Evolutionary conservation across 2,797 vertebrate species (phyloP), one percentile per base, ranked within the genome.

Genomic region (Heliangelus exortis): DNA sequence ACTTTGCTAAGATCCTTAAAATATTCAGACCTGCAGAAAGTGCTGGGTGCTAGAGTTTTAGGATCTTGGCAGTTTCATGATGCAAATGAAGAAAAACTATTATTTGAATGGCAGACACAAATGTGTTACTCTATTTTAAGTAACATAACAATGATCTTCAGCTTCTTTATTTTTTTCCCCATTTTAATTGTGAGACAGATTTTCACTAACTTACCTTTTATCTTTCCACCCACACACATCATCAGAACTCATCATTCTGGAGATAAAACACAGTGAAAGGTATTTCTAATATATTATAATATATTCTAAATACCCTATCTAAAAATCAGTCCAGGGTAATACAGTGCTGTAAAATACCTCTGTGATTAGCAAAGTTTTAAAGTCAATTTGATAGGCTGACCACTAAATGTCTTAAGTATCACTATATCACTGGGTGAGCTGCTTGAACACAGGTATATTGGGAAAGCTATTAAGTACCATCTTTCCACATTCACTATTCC

Each of bases 211-310:
- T 90, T 59, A 71, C 12, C 29, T 71, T 80, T 67, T 87, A 62
- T 54, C 86, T 87, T 53, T n/a, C 82, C 36, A 62, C 12, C 23
- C 22, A 0, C 2, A 8, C 36, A 36, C 31, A 78, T 18, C 41
- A 81, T 14, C 36, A 76, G 53, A 69, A 36, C 63, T 69, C 74
- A 93, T 75, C 90, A 55, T 0, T 63, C 50, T 28, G 36, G 36
- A 93, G 80, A 95, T 87, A 90, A 93, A 84, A 48, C 23, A 78
- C 9, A 84, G 57, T 25, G 63, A 84, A 93, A 88, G 43, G 71
- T 88, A 73, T 91, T 86, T 84, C 86, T 41, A 41, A 41, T 41
- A 41, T 41, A 41, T 41, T 41, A 41, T 41, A 41, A 41, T 41
- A 41, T 41, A 41, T 41, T 41, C 39, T 72, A 91, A 95, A 79